These are phyloP conservation scores for Melanotus villosus DNA, from an alignment of 2,888 invertebrate genomes.

Conservation along the genomic window DNA sequence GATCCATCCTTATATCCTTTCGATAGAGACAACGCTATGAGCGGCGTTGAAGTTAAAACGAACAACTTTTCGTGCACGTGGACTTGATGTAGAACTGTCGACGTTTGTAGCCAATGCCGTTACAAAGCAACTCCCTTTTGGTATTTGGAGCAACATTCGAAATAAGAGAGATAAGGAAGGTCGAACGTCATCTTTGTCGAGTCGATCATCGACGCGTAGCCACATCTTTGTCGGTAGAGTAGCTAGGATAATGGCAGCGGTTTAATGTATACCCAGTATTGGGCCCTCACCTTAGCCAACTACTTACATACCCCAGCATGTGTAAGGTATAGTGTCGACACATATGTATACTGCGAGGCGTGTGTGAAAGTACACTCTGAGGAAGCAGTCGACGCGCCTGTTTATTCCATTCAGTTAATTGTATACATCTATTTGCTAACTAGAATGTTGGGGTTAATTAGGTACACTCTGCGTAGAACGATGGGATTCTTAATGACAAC, in stretches of 20 bases:
- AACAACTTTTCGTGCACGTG: conserved; percentile 64
- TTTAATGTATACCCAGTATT: conserved; percentile 64
- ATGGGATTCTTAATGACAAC: conserved; percentile 9
- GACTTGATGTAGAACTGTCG: conserved; percentile 61
- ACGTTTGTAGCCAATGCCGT: conserved; percentile 55
- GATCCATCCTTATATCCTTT: conserved; percentile 6
- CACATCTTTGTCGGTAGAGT: conserved; percentile 64
- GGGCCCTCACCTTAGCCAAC: conserved; percentile 65
- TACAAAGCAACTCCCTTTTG: conserved; percentile 63
- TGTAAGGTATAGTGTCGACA: conserved; percentile 68
- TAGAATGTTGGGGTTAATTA: conserved; percentile 46
- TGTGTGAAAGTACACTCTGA: conserved; percentile 66
- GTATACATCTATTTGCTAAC: conserved; percentile 60
- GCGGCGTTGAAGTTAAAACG: conserved; percentile 59
- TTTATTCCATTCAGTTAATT: conserved; percentile 55
- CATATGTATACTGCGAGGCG: conserved; percentile 64
- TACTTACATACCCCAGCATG: conserved; percentile 67
- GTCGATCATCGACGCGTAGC: conserved; percentile 52
- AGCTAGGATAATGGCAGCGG: conserved; percentile 67
- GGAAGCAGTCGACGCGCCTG: conserved; percentile 48
- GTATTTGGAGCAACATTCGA: conserved; percentile 67
- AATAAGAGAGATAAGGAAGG: conserved; percentile 63
- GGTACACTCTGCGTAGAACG: conserved; percentile 21
- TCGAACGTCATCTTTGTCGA: conserved; percentile 32
- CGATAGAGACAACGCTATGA: conserved; percentile 60